Conservation (phyloP, 1,140 invertebrate genomes). For the Neodiprion pinetum region DNA sequence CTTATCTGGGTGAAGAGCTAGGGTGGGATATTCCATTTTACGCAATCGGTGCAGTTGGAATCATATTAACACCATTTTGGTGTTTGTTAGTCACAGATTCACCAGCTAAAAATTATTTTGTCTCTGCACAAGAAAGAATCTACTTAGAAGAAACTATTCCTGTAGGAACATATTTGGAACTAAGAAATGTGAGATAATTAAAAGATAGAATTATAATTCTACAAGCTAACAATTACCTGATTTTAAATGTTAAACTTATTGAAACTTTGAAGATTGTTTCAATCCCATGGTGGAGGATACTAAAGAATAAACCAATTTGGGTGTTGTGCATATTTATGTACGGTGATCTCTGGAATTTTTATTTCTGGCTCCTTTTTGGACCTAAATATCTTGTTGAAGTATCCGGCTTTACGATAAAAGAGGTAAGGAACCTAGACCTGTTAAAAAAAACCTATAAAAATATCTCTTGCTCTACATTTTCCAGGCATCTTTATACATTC, state of each 20-base stretch:
- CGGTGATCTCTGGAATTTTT: neutral
- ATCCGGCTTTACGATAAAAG: neutral
- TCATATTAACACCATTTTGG: slow-evolving; percentile 6
- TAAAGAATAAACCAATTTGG: neutral
- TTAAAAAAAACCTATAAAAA: neutral
- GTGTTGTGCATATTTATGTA: neutral
- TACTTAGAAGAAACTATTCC: neutral
- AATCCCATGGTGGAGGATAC: neutral
- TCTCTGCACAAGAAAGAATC: neutral
- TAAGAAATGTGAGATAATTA: neutral
- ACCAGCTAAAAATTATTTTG: neutral
- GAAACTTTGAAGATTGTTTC: neutral
- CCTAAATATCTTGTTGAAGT: neutral
- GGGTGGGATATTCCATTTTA: slow-evolving; percentile 3
- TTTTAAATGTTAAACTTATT: neutral
- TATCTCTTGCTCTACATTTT: neutral
- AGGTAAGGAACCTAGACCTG: neutral
- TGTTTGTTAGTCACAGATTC: neutral
- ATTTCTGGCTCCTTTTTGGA: neutral
- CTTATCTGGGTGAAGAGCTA: neutral
- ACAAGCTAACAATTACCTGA: no score
- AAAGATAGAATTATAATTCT: no score
- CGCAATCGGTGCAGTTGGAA: neutral
- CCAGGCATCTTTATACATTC: neutral
- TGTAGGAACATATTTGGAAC: neutral